A percentile compares a stretch with the other conserved stretches of the same genome.
Evolutionary conservation across 1,140 invertebrate species (phyloP).

Genomic region (Calephelis nemesis): DNA sequence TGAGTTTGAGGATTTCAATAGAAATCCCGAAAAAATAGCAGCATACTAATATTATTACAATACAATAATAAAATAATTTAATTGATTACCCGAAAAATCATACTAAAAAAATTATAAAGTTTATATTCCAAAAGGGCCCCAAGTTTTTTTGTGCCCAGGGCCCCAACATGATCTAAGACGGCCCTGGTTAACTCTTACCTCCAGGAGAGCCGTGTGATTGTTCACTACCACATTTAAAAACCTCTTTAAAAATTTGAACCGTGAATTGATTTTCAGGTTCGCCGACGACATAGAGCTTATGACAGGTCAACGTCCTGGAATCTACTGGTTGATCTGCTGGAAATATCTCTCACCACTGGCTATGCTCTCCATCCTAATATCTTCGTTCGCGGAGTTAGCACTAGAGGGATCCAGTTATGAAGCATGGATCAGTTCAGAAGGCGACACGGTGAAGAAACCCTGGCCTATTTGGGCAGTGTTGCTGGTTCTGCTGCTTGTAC

Average conservation of each 20-base stretch:
- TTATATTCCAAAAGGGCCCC: too few species aligned
- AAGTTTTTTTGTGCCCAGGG: too few species aligned
- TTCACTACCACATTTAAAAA: too few species aligned
- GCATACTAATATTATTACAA: too few species aligned
- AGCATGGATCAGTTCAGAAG: slow-evolving; percentile 89
- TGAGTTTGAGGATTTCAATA: too few species aligned
- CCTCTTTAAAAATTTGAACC: background rate
- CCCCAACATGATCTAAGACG: too few species aligned
- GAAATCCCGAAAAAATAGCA: too few species aligned
- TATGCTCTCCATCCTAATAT: slow-evolving; percentile 92
- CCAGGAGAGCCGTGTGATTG: too few species aligned
- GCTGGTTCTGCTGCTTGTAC: slow-evolving; percentile 87
- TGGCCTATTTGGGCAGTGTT: slow-evolving; percentile 94
- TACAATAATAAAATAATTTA: too few species aligned
- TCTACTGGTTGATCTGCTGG: slow-evolving; percentile 97
- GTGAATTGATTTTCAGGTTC: slow-evolving; percentile 77
- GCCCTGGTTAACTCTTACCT: too few species aligned
- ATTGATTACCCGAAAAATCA: too few species aligned
- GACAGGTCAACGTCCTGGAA: slow-evolving; percentile 91
- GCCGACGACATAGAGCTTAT: slow-evolving; percentile 96
- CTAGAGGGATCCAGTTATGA: slow-evolving; percentile 89
- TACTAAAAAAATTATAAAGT: too few species aligned
- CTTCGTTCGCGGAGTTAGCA: slow-evolving; percentile 91
- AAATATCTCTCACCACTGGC: slow-evolving; percentile 94
- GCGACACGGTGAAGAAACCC: slow-evolving; percentile 84